Percentiles rank a stretch among this genome's conserved stretches.
phyloP scores from a whole-genome alignment of 37 sponge, comb jelly and placozoan species.

The Bolinopsis microptera region DNA sequence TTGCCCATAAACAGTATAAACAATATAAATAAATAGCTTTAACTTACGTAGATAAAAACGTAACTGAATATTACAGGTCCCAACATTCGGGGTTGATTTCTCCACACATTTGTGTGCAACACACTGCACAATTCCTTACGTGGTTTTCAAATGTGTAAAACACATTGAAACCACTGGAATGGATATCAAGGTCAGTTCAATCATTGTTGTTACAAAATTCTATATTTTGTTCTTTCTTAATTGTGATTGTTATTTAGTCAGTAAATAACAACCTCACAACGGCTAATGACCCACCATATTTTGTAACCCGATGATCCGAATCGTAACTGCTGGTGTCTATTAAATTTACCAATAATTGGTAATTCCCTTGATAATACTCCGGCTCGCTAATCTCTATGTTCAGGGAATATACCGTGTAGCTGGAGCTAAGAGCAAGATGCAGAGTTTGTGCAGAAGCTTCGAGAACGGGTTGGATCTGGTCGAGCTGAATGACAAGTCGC shows the following conservation, averaged over 20 bases:
- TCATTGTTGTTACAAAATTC: too few relatives aligned
- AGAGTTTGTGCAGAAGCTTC: conserved; percentile 46
- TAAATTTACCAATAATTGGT: neutral
- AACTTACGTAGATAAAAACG: too few relatives aligned
- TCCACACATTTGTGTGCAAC: conserved; percentile 60
- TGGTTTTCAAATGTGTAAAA: conserved; percentile 48
- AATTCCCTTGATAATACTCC: neutral
- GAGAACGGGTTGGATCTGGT: conserved; percentile 60
- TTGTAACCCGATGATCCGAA: too few relatives aligned
- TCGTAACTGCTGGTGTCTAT: too few relatives aligned
- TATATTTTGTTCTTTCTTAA: too few relatives aligned
- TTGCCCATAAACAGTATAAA: too few relatives aligned
- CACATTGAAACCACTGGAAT: conserved; percentile 35
- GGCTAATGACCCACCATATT: too few relatives aligned
- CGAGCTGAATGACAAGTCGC: conserved; percentile 49
- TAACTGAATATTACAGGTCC: conserved; percentile 27
- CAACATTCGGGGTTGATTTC: conserved; percentile 63
- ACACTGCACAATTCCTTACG: conserved; percentile 56
- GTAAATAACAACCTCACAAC: too few relatives aligned
- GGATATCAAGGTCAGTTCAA: conserved; percentile 31
- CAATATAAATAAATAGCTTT: too few relatives aligned
- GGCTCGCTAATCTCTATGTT: neutral
- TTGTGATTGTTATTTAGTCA: too few relatives aligned
- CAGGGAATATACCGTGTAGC: conserved; percentile 53
- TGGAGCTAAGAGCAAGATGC: conserved; percentile 63